These are phyloP conservation scores for Nemapogon koenigi DNA, from an alignment of 2,888 invertebrate species.

Conservation along the genomic window DNA sequence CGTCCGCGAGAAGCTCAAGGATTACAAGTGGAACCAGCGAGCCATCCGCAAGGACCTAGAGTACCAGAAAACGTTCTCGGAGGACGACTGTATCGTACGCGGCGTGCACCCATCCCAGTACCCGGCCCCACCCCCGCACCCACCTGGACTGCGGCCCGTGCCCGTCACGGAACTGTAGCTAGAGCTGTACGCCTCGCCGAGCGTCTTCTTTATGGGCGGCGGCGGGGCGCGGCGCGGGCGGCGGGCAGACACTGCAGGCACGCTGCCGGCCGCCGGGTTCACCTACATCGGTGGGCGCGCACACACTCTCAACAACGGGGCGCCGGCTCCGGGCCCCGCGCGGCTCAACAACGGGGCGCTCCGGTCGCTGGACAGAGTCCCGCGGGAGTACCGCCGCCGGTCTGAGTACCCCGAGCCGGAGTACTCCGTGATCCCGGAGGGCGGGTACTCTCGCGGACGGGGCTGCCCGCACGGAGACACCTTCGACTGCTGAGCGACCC, in stretches of 20 bases:
- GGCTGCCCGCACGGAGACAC: constrained; percentile 33
- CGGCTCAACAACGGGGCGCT: constrained; percentile 59
- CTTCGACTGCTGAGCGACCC: constrained; percentile 56
- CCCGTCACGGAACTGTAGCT: constrained; percentile 95
- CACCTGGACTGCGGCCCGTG: constrained; percentile 69
- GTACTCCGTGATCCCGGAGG: constrained; percentile 57
- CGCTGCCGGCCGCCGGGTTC: constrained; percentile 76
- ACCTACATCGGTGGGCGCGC: constrained; percentile 73
- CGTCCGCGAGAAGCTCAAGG: constrained; percentile 82
- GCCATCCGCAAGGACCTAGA: constrained; percentile 82
- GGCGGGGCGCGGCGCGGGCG: constrained; percentile 58
- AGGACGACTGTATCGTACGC: constrained; percentile 83
- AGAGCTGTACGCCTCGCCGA: constrained; percentile 92
- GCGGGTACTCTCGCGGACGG: constrained; percentile 29
- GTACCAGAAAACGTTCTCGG: constrained; percentile 89
- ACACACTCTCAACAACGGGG: constrained; percentile 58
- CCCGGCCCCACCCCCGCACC: constrained; percentile 55
- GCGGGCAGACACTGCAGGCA: constrained; percentile 56
- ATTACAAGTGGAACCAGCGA: constrained; percentile 81
- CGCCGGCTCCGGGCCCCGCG: constrained; percentile 33
- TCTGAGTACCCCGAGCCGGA: constrained; percentile 55
- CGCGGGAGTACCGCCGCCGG: constrained; percentile 29
- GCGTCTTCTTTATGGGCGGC: constrained; percentile 78
- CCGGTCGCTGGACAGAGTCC: constrained; percentile 49
- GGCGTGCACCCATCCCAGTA: constrained; percentile 65